A percentile compares a stretch with the other conserved stretches of the same genome.
Evolutionary conservation across 2,888 invertebrate genomes (phyloP).

Genomic region (Lithophane socia): DNA sequence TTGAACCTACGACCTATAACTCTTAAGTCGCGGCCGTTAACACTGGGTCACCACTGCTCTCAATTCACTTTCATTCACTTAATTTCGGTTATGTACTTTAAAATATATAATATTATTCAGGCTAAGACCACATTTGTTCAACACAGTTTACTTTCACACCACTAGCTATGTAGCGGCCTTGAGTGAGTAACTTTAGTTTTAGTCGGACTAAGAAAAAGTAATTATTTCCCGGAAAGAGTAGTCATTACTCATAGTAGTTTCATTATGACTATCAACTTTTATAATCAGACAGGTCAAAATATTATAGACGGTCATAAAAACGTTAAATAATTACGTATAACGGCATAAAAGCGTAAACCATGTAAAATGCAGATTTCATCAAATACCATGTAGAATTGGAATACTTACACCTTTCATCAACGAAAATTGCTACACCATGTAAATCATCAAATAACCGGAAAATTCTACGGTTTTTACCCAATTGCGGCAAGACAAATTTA

Average conservation of each 20-base stretch:
- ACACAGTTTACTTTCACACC: constrained; percentile 16
- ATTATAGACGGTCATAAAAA: background rate
- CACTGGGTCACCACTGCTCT: too few species aligned
- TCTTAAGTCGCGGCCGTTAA: too few species aligned
- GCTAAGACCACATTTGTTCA: background rate
- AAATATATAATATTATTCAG: background rate
- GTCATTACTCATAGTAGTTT: constrained; percentile 35
- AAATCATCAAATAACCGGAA: constrained; percentile 12
- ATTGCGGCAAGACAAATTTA: background rate
- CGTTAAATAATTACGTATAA: background rate
- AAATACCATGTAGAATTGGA: constrained; percentile 28
- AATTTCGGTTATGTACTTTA: background rate
- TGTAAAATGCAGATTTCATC: constrained; percentile 15
- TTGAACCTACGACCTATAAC: too few species aligned
- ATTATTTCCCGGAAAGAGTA: constrained; percentile 36
- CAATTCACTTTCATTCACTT: too few species aligned
- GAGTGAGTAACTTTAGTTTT: constrained; percentile 39
- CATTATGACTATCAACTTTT: background rate
- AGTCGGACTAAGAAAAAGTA: constrained; percentile 10
- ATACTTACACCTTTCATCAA: constrained; percentile 1
- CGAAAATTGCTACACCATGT: constrained; percentile 13
- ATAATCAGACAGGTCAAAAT: background rate
- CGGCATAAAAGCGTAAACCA: background rate
- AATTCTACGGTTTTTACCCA: background rate
- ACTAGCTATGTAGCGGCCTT: constrained; percentile 12